Evolutionary conservation across 2,888 invertebrate genomes (phyloP).

Genomic region (Mylabris sibirica): DNA sequence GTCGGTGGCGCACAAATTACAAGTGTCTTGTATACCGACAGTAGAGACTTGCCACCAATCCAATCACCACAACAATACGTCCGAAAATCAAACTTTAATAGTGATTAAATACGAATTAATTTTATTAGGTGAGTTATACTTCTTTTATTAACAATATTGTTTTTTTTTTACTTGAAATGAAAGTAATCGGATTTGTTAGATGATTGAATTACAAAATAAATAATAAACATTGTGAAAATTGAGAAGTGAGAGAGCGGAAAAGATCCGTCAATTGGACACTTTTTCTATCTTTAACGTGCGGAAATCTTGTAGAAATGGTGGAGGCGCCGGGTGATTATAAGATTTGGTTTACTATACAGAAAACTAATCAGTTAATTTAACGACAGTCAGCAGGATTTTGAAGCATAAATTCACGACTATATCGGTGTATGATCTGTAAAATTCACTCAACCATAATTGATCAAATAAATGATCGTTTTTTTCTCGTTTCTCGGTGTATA

Average conservation of each 20-base stretch:
- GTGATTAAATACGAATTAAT: not conserved
- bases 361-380: constrained; percentile 10
- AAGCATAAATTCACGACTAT: constrained; percentile 5
- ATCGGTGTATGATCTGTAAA: constrained; percentile 16
- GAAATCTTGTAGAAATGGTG: not conserved
- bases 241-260: constrained; percentile 5
- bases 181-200: constrained; percentile 22
- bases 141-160: constrained; percentile 1
- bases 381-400: constrained; percentile 16
- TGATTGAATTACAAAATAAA: not conserved
- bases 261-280: constrained; percentile 2
- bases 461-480: constrained; percentile 2
- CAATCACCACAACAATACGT: not conserved
- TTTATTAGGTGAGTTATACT: constrained; percentile 15
- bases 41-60: not conserved
- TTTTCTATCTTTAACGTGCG: not conserved
- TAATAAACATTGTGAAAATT: not conserved
- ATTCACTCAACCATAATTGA: constrained; percentile 7
- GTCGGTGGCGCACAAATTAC: constrained; percentile 27
- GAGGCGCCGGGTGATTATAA: not conserved
- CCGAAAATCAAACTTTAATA: not conserved
- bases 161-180: not conserved
- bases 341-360: not conserved
- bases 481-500: not conserved
- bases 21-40: constrained; percentile 26